Conservation (phyloP, 2,888 invertebrate species). For the Thereva unica region DNA sequence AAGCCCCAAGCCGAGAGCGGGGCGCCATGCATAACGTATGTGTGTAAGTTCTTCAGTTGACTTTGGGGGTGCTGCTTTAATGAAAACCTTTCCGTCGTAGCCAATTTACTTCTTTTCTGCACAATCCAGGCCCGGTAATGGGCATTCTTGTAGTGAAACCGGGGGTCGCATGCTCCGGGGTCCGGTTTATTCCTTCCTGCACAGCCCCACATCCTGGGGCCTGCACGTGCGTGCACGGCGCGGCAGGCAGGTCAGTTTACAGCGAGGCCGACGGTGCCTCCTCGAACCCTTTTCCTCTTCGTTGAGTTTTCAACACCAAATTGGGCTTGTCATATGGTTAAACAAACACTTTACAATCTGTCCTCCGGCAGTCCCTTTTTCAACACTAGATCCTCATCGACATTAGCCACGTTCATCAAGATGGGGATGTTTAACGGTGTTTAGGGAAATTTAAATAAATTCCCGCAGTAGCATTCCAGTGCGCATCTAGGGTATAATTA, state of each 20-base stretch:
- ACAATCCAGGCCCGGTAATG: slow-evolving; percentile 7
- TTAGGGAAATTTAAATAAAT: no score
- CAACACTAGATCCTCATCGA: no score
- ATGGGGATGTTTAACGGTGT: no score
- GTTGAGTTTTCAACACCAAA: slow-evolving; percentile 31
- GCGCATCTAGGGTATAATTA: no score
- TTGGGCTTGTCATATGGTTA: slow-evolving; percentile 32
- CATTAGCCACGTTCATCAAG: no score
- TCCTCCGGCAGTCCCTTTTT: no score
- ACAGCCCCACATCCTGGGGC: no score
- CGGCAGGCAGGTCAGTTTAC: not conserved
- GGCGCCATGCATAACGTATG: no score
- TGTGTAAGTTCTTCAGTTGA: no score
- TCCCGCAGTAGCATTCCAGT: no score
- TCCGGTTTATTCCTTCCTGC: no score
- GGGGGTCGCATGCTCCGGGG: not conserved
- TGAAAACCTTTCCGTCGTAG: slow-evolving; percentile 4
- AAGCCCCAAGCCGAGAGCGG: not conserved
- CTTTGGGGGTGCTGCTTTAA: slow-evolving; percentile 7
- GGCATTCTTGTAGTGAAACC: slow-evolving; percentile 2
- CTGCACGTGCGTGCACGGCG: no score
- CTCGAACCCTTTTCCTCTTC: slow-evolving; percentile 26
- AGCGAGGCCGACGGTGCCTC: slow-evolving; percentile 2
- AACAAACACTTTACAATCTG: not conserved
- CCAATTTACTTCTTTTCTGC: slow-evolving; percentile 22